A percentile compares a stretch with the other conserved stretches of the same genome.
Conservation (phyloP, 2,888 invertebrate genomes). For the Mactromeris polynyma region DNA sequence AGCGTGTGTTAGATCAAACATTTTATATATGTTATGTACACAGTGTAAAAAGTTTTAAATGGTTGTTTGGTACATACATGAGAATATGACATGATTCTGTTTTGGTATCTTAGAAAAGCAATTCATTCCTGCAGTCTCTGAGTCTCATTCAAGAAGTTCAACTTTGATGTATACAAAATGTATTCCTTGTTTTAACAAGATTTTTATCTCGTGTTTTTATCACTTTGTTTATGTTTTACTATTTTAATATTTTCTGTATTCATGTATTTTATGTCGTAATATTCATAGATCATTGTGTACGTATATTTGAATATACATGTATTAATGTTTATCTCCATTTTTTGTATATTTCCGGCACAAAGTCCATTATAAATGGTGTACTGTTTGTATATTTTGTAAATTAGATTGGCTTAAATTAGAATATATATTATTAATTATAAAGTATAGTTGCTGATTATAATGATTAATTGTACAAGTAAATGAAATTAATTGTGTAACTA, state of each 20-base stretch:
- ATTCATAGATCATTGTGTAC: neutral
- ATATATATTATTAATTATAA: conserved; percentile 1
- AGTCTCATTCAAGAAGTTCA: neutral
- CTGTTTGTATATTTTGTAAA: conserved; percentile 35
- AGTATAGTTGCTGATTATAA: neutral
- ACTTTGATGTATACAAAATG: neutral
- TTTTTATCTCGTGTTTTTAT: neutral
- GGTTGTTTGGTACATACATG: neutral
- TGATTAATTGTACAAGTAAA: neutral
- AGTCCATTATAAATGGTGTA: conserved; percentile 38
- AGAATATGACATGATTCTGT: neutral
- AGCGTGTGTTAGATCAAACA: too few relatives aligned
- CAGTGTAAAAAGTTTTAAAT: neutral
- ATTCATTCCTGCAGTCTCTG: neutral
- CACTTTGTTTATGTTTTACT: neutral
- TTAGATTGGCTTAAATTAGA: conserved; percentile 4
- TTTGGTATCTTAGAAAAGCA: neutral
- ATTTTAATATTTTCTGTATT: neutral
- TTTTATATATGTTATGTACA: too few relatives aligned
- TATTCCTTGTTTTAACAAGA: neutral
- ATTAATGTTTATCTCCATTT: neutral
- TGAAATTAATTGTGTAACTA: neutral
- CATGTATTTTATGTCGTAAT: neutral
- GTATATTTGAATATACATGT: neutral
- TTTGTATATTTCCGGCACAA: conserved; percentile 11